phyloP scores from a whole-genome alignment of 1,140 invertebrate genomes.

The Zeugodacus cucurbitae region DNA sequence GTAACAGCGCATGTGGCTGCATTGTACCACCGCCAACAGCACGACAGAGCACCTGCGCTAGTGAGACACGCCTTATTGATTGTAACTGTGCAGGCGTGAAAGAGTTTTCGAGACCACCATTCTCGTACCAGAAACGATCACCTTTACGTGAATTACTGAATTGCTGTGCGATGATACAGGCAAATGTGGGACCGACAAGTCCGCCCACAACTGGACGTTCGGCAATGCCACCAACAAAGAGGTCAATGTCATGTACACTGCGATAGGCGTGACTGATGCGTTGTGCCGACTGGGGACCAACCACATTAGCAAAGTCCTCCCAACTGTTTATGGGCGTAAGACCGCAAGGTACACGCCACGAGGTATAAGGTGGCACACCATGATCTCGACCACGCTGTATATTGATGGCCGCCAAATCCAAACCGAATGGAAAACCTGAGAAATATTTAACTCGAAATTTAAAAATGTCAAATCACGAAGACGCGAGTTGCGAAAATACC shows the following conservation, averaged over 20 bases:
- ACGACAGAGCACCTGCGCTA: slow-evolving; percentile 87
- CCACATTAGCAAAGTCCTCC: slow-evolving; percentile 79
- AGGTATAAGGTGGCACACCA: slow-evolving; percentile 84
- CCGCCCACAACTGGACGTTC: slow-evolving; percentile 84
- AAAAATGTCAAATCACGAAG: neutral
- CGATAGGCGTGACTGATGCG: slow-evolving; percentile 76
- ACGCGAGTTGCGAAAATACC: neutral
- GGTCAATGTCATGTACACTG: slow-evolving; percentile 86
- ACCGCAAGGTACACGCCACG: slow-evolving; percentile 85
- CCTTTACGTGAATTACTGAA: slow-evolving; percentile 88
- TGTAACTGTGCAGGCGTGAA: slow-evolving; percentile 87
- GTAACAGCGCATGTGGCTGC: slow-evolving; percentile 63
- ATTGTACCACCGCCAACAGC: slow-evolving; percentile 60
- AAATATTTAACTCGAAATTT: neutral
- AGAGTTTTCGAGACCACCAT: slow-evolving; percentile 76
- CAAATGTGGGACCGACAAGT: slow-evolving; percentile 93
- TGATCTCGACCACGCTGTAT: slow-evolving; percentile 91
- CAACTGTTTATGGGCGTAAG: slow-evolving; percentile 77
- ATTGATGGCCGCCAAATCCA: slow-evolving; percentile 91
- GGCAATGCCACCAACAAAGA: slow-evolving; percentile 89
- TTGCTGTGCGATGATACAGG: slow-evolving; percentile 94
- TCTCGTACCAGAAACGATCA: slow-evolving; percentile 94
- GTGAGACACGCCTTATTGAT: slow-evolving; percentile 81
- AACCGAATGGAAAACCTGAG: slow-evolving; percentile 75
- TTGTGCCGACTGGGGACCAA: slow-evolving; percentile 73